Base-by-base conservation (phyloP, 2,888 invertebrate species). In the Spicauda simplicius region DNA sequence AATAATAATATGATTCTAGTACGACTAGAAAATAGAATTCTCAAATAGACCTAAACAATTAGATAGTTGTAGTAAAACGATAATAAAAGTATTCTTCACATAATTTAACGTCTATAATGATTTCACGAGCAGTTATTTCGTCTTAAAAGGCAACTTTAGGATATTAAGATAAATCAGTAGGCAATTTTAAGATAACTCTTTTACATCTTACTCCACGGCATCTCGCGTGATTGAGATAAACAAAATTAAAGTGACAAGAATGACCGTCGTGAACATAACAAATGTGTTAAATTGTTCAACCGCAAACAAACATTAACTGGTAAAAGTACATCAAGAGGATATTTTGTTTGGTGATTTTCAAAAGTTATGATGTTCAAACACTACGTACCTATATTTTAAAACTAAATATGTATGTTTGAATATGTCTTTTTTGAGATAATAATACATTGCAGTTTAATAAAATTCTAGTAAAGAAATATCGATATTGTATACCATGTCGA, bases 191-290 rank as follows among this genome's bases (percentile, higher is more conserved):
- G 12, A 41, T 41, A 41, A 62, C 18, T 41, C 59, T 19, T 41
- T 41, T 48, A 41, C 16, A 45, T 57, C 20, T n/a, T 37, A 19
- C 52, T 37, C 25, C 37, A 65, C 59, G 45, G 10, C 52, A 50
- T 37, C 60, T 25, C 25, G 50, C 45, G 8, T 33, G 33, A 8
- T 11, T 18, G 18, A 66, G 65, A 66, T 66, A 66, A 66, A 66
- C 65, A 60, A 60, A 66, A 60, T 66, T 60, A 60, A 60, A 60
- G 55, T 66, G 65, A 66, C 60, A 48, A 11, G 55, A 66, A 66
- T 11, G 65, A 55, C 48, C 30, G 45, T 59, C 65, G 54, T 65
- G 59, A 59, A 30, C 30, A 48, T 65, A 65, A 65, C 65, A 65
- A 65, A 65, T 59, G 59, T 45, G 45, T 59, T 59, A 65, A 65